Evolutionary conservation across 2,113 vertebrate genomes (phyloP), one percentile per base, ranked within the genome.

Genomic region (Falco punctatus): DNA sequence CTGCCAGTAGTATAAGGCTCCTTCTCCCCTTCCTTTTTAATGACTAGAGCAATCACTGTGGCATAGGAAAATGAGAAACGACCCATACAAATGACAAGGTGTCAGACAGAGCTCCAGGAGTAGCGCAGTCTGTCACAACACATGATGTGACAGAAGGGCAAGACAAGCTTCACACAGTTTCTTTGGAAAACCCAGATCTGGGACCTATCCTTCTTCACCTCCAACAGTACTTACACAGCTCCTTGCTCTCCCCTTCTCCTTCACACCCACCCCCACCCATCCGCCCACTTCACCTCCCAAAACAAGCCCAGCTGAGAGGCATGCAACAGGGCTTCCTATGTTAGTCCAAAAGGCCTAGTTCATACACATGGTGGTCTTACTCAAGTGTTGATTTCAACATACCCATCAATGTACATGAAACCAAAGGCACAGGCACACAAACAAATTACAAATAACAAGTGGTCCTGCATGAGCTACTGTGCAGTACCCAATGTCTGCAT

Each of bases 301-400:
- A 73, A 20, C 24, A 78, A 81, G 54, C 14, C 24, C 2, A 35
- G 24, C 16, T 81, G 27, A 73, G 52, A 72, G 30, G 57, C 5
- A 3, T 0, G 5, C 46, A 87, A 38, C 30, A 58, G 83, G 46
- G 49, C 24, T 59, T 77, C n/a, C 54, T 49, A 0, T 1, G 0
- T 26, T 17, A 57, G 38, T 26, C 44, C 33, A 32, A 59, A 90
- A 67, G 11, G 15, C 14, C 83, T 73, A 14, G 6, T 33, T 70
- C 19, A 77, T 33, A 51, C 12, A 61, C 64, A 24, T 0, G 7
- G 30, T 2, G 35, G 26, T 32, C 77, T 81, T 44, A 66, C 24
- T 54, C 35, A 16, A 30, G 32, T 32, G 27, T 11, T 35, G 33
- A 44, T 66, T 83, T 83, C 33, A 26, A 33, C 10, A 32, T 5